phyloP scores from a whole-genome alignment of 2,888 invertebrate species.

The Epinotia ramella region DNA sequence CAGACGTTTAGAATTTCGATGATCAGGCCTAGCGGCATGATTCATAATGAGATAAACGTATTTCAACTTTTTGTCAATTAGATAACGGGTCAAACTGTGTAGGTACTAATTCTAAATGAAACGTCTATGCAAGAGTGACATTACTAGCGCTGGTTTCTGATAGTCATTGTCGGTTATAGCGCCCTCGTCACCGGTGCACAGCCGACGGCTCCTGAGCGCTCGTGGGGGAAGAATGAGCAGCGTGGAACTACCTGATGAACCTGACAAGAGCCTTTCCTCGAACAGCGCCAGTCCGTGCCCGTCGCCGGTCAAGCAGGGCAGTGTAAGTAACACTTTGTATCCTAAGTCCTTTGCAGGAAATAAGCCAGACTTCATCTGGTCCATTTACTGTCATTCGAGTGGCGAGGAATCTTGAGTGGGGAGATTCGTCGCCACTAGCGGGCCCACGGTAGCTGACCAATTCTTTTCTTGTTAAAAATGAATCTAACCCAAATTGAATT shows the following conservation, averaged over 20 bases:
- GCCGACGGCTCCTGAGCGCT: slow-evolving; percentile 91
- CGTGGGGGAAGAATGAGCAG: slow-evolving; percentile 96
- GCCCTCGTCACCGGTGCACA: slow-evolving; percentile 96
- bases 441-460: no score
- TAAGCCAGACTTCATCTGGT: no score
- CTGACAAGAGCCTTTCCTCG: slow-evolving; percentile 95
- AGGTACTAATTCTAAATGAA: not conserved
- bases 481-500: no score
- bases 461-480: no score
- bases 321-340: slow-evolving; percentile 61
- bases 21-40: not conserved
- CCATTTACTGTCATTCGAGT: no score
- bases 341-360: no score
- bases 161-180: slow-evolving; percentile 80
- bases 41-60: not conserved
- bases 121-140: slow-evolving; percentile 3
- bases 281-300: slow-evolving; percentile 97
- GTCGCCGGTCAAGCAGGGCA: slow-evolving; percentile 89
- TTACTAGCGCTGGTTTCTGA: not conserved
- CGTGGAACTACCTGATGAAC: slow-evolving; percentile 95
- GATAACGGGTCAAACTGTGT: not conserved
- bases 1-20: not conserved
- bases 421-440: no score
- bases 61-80: not conserved
- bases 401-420: no score